These are phyloP conservation scores for Sus cebifrons DNA, from an alignment of 2,797 vertebrate species.

Conservation along the genomic window DNA sequence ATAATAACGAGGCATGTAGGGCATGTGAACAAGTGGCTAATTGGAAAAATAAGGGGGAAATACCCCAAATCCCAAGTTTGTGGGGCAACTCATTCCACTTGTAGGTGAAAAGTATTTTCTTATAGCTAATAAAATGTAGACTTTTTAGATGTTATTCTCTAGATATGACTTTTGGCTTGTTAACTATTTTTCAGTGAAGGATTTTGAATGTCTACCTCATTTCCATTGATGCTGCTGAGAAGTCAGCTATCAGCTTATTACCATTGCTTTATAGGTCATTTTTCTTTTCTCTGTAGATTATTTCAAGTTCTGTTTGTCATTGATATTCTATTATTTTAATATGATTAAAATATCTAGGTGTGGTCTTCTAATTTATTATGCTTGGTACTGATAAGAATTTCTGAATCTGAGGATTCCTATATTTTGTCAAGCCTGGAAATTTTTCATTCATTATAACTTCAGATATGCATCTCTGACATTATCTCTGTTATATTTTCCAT, in stretches of 20 bases:
- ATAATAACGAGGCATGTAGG: neutral
- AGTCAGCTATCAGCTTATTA: neutral
- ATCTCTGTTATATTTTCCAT: neutral
- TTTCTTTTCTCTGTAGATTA: constrained; percentile 44
- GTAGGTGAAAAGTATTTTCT: constrained; percentile 1
- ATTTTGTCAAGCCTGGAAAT: constrained; percentile 13
- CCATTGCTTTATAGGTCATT: neutral
- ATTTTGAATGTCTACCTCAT: constrained; percentile 32
- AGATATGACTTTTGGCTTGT: neutral
- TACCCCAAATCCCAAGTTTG: neutral
- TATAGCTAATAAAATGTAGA: neutral
- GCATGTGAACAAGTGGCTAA: neutral
- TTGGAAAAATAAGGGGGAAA: neutral
- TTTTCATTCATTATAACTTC: constrained; percentile 4
- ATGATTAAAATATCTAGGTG: neutral
- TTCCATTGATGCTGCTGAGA: neutral
- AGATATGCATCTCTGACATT: neutral
- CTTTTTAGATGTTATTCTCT: neutral
- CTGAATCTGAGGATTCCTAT: neutral
- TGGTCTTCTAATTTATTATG: constrained; percentile 27
- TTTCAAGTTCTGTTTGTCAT: constrained; percentile 49
- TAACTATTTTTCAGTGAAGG: constrained; percentile 26
- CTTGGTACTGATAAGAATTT: constrained; percentile 31
- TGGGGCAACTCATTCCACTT: neutral
- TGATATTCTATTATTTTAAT: neutral